Conservation (phyloP, 2,113 vertebrate species). For the Poecilia latipinna region DNA sequence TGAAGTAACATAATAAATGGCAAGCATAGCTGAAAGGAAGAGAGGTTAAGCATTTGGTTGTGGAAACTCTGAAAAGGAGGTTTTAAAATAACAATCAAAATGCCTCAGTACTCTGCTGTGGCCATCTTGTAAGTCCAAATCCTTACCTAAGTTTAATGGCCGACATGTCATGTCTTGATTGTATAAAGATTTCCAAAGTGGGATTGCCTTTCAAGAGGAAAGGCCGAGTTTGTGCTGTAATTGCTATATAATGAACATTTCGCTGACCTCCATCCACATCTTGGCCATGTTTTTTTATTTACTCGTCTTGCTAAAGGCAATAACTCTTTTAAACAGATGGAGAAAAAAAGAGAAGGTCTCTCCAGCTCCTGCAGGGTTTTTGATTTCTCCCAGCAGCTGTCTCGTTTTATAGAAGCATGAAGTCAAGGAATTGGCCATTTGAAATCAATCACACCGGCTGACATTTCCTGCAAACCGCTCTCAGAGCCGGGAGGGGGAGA, state of each 20-base stretch:
- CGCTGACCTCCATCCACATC: slow-evolving; percentile 82
- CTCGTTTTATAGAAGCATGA: slow-evolving; percentile 89
- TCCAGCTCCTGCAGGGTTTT: slow-evolving; percentile 85
- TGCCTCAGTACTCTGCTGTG: neutral
- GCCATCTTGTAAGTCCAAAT: slow-evolving; percentile 5
- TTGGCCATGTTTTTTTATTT: slow-evolving; percentile 86
- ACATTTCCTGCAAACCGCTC: slow-evolving; percentile 89
- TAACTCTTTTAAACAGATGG: slow-evolving; percentile 86
- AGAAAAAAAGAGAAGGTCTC: slow-evolving; percentile 80
- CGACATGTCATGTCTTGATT: slow-evolving; percentile 70
- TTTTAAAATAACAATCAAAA: too few relatives aligned
- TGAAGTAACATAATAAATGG: neutral
- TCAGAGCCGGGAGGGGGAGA: slow-evolving; percentile 74
- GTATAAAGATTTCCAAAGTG: slow-evolving; percentile 65
- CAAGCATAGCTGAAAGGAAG: neutral
- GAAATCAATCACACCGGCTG: slow-evolving; percentile 84
- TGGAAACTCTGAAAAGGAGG: neutral
- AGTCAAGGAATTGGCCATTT: slow-evolving; percentile 86
- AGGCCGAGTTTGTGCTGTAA: slow-evolving; percentile 75
- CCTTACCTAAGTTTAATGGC: slow-evolving; percentile 45
- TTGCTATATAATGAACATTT: slow-evolving; percentile 87
- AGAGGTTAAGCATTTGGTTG: slow-evolving; percentile 25
- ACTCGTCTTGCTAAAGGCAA: slow-evolving; percentile 81
- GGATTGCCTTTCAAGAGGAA: slow-evolving; percentile 75
- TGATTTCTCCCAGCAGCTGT: slow-evolving; percentile 89